Conservation (phyloP, 2,888 invertebrate species). For the Chelonus formosanus region DNA sequence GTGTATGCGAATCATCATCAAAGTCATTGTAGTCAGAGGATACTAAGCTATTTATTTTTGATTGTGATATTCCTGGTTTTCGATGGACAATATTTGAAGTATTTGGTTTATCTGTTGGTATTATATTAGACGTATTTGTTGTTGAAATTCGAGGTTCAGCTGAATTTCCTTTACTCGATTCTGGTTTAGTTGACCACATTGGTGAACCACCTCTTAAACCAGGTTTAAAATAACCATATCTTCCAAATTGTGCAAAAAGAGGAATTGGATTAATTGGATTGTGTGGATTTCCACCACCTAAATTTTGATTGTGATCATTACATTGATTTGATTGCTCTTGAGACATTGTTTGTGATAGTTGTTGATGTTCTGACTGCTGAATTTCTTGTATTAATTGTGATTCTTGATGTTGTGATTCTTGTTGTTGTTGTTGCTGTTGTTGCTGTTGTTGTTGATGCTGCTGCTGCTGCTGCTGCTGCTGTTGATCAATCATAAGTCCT, state of each 20-base stretch:
- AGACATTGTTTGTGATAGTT: constrained; percentile 56
- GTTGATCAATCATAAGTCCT: constrained; percentile 17
- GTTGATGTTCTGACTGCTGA: constrained; percentile 67
- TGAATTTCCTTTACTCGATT: constrained; percentile 61
- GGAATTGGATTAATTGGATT: constrained; percentile 71
- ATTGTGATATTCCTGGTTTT: constrained; percentile 60
- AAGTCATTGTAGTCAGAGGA: constrained; percentile 71
- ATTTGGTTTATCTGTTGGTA: constrained; percentile 64
- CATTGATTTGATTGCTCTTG: constrained; percentile 44
- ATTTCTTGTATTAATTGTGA: constrained; percentile 56
- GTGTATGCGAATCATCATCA: constrained; percentile 70
- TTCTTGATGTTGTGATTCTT: constrained; percentile 42
- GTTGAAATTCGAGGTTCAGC: constrained; percentile 61
- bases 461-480: constrained; percentile 52
- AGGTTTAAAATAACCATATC: constrained; percentile 71
- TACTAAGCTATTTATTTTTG: constrained; percentile 68
- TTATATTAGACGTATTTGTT: constrained; percentile 49
- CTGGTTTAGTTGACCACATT: constrained; percentile 70
- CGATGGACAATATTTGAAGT: constrained; percentile 61
- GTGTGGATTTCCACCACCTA: constrained; percentile 67
- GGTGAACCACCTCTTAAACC: constrained; percentile 75
- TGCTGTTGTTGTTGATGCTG: constrained; percentile 66
- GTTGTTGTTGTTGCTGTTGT: constrained; percentile 51
- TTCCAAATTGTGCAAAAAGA: constrained; percentile 69
- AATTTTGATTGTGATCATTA: constrained; percentile 52